Percentiles rank a stretch among this genome's conserved stretches.
phyloP scores from a whole-genome alignment of 2,797 vertebrate genomes.

The Oreochromis grahami region DNA sequence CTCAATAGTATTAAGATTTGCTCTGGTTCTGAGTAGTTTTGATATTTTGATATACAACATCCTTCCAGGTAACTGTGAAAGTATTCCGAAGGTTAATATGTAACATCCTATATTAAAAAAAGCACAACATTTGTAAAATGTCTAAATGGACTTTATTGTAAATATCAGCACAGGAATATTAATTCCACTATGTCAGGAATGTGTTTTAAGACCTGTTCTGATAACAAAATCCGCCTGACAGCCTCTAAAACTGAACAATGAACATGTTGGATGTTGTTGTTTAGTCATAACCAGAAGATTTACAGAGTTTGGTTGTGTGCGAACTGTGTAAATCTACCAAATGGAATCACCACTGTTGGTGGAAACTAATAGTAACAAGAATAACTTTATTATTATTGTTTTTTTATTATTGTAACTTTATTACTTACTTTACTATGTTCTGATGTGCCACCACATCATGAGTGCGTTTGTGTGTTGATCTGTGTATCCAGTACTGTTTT shows the following conservation, averaged over 20 bases:
- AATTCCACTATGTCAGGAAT: neutral
- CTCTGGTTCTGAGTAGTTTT: neutral
- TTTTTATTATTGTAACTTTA: neutral
- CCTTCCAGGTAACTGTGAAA: neutral
- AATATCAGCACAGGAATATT: neutral
- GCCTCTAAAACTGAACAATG: neutral
- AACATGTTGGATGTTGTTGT: neutral
- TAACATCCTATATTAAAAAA: neutral
- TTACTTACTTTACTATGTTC: neutral
- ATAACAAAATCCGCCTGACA: neutral
- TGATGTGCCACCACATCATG: neutral
- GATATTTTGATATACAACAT: neutral
- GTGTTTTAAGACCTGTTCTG: neutral
- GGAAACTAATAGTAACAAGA: neutral
- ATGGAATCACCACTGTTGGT: neutral
- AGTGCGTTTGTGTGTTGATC: neutral
- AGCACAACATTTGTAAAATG: neutral
- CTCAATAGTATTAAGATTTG: neutral
- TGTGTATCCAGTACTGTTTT: neutral
- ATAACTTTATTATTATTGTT: fast-evolving
- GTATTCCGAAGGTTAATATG: neutral
- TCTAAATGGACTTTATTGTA: neutral
- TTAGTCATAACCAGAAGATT: neutral
- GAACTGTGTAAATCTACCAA: neutral
- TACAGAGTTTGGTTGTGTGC: neutral